These are phyloP conservation scores for Hephaestus fuliginosus DNA, from an alignment of 2,797 vertebrate genomes.

Conservation along the genomic window DNA sequence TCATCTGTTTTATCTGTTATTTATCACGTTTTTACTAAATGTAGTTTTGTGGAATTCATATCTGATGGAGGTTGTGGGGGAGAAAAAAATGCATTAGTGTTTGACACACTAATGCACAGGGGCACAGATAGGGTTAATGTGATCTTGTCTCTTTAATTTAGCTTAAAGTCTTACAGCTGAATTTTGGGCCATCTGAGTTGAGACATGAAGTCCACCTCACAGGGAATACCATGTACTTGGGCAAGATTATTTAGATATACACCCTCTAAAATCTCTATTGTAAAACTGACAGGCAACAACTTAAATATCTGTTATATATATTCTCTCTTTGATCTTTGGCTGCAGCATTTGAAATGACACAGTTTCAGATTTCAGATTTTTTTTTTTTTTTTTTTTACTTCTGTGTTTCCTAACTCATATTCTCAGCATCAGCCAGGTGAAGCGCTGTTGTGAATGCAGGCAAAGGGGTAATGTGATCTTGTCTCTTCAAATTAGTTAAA, in stretches of 20 bases:
- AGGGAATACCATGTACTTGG: constrained; percentile 4
- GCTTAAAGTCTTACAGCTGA: constrained; percentile 46
- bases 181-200: constrained; percentile 38
- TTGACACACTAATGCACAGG: not conserved
- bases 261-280: constrained; percentile 14
- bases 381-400: too few species aligned
- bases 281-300: not conserved
- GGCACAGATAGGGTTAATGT: constrained; percentile 35
- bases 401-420: constrained; percentile 30
- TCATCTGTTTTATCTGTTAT: constrained; percentile 14
- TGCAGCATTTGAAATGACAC: not conserved
- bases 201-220: constrained; percentile 28
- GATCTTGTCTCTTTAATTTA: constrained; percentile 54
- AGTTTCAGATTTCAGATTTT: not conserved
- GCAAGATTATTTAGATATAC: constrained; percentile 17
- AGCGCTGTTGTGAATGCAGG: constrained; percentile 63
- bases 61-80: not conserved
- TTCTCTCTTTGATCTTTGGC: not conserved
- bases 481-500: constrained; percentile 80
- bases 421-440: constrained; percentile 46
- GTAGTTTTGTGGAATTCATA: constrained; percentile 27
- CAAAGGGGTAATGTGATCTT: constrained; percentile 66
- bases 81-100: constrained; percentile 15
- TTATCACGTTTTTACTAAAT: constrained; percentile 20
- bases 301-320: not conserved